Evolutionary conservation across 2,113 vertebrate species (phyloP).

Genomic region (Takifugu flavidus): DNA sequence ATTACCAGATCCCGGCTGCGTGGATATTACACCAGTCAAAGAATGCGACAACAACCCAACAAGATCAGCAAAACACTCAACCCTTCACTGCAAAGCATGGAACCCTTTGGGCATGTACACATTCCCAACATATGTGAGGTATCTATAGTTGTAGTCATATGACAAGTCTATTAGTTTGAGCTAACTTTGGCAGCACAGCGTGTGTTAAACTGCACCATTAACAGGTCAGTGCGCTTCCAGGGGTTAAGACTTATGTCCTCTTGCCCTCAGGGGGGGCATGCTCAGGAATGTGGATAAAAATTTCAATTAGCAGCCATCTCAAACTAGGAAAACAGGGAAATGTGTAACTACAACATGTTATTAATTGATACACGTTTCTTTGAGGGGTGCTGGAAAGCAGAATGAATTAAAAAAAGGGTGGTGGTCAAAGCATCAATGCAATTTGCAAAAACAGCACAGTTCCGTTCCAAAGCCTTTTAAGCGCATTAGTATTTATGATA

Average conservation of each 20-base stretch:
- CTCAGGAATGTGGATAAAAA: constrained; percentile 42
- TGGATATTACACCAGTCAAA: no score
- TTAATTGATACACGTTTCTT: background rate
- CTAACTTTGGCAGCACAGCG: constrained; percentile 17
- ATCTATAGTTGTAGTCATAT: no score
- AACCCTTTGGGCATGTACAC: background rate
- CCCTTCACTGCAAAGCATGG: background rate
- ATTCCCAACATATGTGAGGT: background rate
- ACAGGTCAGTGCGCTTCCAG: constrained; percentile 22
- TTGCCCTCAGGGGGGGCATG: constrained; percentile 18
- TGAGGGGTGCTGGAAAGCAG: background rate
- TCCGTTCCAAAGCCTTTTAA: constrained; percentile 3
- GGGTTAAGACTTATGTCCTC: constrained; percentile 40
- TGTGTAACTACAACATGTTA: background rate
- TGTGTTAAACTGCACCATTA: constrained; percentile 17
- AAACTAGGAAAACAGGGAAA: background rate
- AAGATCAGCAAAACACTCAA: background rate
- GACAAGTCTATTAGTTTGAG: background rate
- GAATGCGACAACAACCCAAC: background rate
- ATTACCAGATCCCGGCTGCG: no score
- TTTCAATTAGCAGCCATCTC: background rate
- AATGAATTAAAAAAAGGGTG: background rate
- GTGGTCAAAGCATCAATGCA: background rate
- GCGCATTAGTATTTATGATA: background rate
- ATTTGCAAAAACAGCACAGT: background rate